phyloP scores from a whole-genome alignment of 30 jellyfish, hydroid and myxozoan species.

The Turritopsis dohrnii region DNA sequence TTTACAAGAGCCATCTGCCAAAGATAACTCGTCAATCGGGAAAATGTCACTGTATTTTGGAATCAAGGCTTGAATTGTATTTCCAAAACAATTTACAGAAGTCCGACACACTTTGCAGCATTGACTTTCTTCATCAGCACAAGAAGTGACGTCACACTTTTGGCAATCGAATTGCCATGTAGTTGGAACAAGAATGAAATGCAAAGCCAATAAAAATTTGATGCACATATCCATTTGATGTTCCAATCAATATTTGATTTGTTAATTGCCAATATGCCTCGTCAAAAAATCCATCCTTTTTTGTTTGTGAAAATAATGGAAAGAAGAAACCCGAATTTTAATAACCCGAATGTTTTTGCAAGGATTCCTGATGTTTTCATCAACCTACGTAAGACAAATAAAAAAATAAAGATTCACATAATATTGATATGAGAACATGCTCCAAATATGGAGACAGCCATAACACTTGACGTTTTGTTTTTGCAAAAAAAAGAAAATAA shows the following conservation, averaged over 20 bases:
- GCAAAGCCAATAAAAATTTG: background rate
- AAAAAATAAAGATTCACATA: background rate
- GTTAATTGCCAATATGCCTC: background rate
- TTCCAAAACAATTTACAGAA: background rate
- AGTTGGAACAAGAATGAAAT: background rate
- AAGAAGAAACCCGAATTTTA: background rate
- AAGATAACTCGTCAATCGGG: constrained; percentile 12
- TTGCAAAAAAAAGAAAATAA: background rate
- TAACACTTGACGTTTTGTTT: background rate
- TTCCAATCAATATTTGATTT: background rate
- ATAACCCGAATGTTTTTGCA: background rate
- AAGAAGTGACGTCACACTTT: background rate
- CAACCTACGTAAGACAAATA: background rate
- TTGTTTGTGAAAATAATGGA: background rate
- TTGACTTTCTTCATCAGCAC: constrained; percentile 8
- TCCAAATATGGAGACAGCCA: background rate
- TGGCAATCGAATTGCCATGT: background rate
- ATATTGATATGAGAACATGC: background rate
- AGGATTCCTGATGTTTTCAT: background rate
- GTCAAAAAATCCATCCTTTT: background rate
- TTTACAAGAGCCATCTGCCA: constrained; percentile 17
- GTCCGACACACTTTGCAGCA: constrained; percentile 10
- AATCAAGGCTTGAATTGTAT: background rate
- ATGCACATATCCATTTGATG: background rate
- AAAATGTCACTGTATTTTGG: constrained; percentile 3